Percentiles rank a stretch among this genome's conserved stretches.
Evolutionary conservation across 2,797 vertebrate genomes (phyloP).

Genomic region (Rachycentron canadum): DNA sequence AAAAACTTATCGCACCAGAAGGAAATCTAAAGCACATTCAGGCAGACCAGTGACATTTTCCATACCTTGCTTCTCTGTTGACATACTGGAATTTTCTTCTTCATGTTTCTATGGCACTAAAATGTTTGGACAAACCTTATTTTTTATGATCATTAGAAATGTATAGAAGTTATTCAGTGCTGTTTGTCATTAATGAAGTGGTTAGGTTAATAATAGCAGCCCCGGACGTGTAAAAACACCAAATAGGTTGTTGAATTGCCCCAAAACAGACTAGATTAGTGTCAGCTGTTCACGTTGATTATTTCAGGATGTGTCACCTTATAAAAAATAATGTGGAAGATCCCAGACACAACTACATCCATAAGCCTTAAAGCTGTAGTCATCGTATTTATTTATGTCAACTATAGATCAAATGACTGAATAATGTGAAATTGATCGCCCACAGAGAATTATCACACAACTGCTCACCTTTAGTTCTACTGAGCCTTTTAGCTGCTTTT

Average conservation of each 20-base stretch:
- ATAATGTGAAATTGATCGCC: not conserved
- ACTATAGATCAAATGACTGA: not conserved
- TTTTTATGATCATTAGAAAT: constrained; percentile 27
- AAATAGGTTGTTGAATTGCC: not conserved
- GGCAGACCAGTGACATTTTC: constrained; percentile 51
- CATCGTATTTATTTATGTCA: constrained; percentile 13
- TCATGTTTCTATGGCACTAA: not conserved
- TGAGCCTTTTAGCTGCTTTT: not conserved
- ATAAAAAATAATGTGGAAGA: not conserved
- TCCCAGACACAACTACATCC: not conserved
- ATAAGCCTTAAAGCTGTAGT: constrained; percentile 1
- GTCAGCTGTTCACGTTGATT: not conserved
- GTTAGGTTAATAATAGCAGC: too few relatives aligned
- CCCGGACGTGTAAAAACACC: constrained; percentile 10
- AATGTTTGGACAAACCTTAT: constrained; percentile 17
- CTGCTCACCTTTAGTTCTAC: not conserved
- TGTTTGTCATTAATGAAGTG: constrained; percentile 34
- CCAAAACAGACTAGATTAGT: not conserved
- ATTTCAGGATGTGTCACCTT: not conserved
- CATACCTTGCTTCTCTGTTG: constrained; percentile 36
- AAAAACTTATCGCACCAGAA: constrained; percentile 61
- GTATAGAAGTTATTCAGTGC: constrained; percentile 20
- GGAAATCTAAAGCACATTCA: constrained; percentile 61
- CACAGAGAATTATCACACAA: not conserved
- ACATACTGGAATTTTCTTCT: constrained; percentile 29